Base-by-base conservation (phyloP, 2,888 invertebrate species). In the Hipparchia semele region DNA sequence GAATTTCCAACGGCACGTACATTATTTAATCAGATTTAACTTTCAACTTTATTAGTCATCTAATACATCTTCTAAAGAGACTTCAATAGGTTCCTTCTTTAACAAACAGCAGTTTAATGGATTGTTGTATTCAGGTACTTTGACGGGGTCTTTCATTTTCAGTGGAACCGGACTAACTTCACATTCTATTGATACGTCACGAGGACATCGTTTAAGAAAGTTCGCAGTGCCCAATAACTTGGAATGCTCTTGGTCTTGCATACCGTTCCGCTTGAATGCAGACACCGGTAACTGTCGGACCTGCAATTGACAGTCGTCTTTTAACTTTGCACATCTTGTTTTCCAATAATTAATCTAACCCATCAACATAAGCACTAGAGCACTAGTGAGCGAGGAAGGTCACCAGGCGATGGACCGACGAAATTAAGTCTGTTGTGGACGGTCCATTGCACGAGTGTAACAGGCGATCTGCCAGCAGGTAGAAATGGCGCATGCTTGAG, bases 191-290 rank as follows among this genome's bases (percentile, higher is more conserved):
- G 86, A 80, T 69, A 92, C 90, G 79, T 92, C 92, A 61, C 83
- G 87, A 33, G 90, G 87, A 77, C 83, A 85, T 79, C 90, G 85
- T 75, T 73, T 75, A 74, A 93, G 87, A 80, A 88, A 93, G 85
- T 91, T 92, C 67, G 90, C 76, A 75, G 90, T 86, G 67, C 91
- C 91, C 77, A 89, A 82, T 69, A 83, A 74, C 80, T 84, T 87
- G 71, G 93, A 92, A 83, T 91, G 88, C 78, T 92, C 91, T 80
- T 91, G 90, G 78, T 93, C 93, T 80, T 93, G 93, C 87, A 92
- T 90, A 76, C 93, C 93, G 79, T 93, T 93, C 72, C 93, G 90
- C 84, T 92, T 93, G 86, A 93, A 92, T 74, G 92, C 91, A 75
- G 88, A 79, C 76, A 90, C 88, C 73, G 93, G 93, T 77, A 92